These are phyloP conservation scores for Torymus tubicola DNA, from an alignment of 2,888 invertebrate species.

Conservation along the genomic window DNA sequence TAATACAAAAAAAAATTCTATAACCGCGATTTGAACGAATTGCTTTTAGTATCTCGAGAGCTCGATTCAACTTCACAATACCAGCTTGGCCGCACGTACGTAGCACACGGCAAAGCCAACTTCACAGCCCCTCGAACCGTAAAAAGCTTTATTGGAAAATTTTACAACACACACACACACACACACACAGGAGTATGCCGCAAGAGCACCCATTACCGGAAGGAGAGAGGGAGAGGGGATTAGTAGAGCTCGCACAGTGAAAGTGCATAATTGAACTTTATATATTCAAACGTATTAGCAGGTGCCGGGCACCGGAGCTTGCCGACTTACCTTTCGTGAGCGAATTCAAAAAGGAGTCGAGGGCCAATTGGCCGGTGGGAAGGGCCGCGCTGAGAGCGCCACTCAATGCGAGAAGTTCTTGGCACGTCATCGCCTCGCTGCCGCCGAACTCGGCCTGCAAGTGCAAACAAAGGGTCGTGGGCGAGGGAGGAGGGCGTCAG, in stretches of 20 bases:
- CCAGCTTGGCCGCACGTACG: too few species aligned
- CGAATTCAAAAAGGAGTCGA: slow-evolving; percentile 89
- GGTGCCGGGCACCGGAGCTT: neutral
- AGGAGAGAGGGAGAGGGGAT: too few species aligned
- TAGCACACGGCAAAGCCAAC: too few species aligned
- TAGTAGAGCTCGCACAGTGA: too few species aligned
- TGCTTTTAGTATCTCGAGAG: too few species aligned
- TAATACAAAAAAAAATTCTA: too few species aligned
- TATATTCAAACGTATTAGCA: too few species aligned
- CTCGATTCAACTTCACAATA: too few species aligned
- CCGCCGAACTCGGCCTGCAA: slow-evolving; percentile 78
- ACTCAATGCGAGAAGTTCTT: slow-evolving; percentile 92
- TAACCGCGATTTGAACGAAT: too few species aligned
- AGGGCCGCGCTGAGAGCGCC: slow-evolving; percentile 94
- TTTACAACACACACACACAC: slow-evolving; percentile 4
- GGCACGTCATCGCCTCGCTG: slow-evolving; percentile 87
- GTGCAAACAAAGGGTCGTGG: slow-evolving; percentile 53
- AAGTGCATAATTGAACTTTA: too few species aligned
- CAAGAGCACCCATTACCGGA: too few species aligned
- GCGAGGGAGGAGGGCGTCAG: slow-evolving; percentile 2
- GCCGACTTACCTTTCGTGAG: slow-evolving; percentile 83
- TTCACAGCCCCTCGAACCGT: too few species aligned
- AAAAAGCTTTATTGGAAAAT: slow-evolving; percentile 11
- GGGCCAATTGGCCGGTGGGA: slow-evolving; percentile 90
- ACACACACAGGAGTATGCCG: neutral